These are phyloP conservation scores for Caenorhabditis parvicauda DNA, from an alignment of 2,888 invertebrate genomes.

Conservation along the genomic window DNA sequence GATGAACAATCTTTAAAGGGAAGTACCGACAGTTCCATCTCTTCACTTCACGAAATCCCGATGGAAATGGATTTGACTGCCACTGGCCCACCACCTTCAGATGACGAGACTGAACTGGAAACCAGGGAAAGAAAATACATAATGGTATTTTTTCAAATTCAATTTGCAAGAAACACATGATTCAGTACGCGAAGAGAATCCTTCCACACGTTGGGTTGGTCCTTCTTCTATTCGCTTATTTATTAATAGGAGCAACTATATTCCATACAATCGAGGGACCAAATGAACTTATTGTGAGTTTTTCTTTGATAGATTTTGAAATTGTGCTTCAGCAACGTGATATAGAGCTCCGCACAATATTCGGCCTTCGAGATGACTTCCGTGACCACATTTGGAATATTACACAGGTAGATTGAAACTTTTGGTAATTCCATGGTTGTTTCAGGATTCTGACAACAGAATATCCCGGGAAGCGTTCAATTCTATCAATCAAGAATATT, in stretches of 20 bases:
- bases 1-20: conserved; percentile 33
- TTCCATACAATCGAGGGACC: conserved; percentile 56
- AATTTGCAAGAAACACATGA: not conserved
- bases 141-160: conserved; percentile 16
- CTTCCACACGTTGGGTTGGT: conserved; percentile 62
- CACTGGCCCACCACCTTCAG: conserved; percentile 47
- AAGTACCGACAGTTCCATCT: conserved; percentile 35
- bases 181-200: conserved; percentile 56
- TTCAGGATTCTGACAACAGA: conserved; percentile 47
- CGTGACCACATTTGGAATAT: conserved; percentile 61
- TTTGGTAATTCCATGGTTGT: not conserved
- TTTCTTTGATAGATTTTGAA: not conserved
- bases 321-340: conserved; percentile 51
- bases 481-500: conserved; percentile 58
- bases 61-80: conserved; percentile 56
- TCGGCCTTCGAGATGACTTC: conserved; percentile 54
- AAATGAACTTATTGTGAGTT: conserved; percentile 54
- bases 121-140: conserved; percentile 36
- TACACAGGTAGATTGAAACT: conserved; percentile 37
- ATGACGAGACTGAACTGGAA: conserved; percentile 48
- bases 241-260: conserved; percentile 60
- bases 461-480: conserved; percentile 59
- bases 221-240: conserved; percentile 53
- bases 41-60: conserved; percentile 50
- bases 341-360: conserved; percentile 49